Base-by-base conservation (phyloP, 2,888 invertebrate species). In the Latrodectus hesperus region DNA sequence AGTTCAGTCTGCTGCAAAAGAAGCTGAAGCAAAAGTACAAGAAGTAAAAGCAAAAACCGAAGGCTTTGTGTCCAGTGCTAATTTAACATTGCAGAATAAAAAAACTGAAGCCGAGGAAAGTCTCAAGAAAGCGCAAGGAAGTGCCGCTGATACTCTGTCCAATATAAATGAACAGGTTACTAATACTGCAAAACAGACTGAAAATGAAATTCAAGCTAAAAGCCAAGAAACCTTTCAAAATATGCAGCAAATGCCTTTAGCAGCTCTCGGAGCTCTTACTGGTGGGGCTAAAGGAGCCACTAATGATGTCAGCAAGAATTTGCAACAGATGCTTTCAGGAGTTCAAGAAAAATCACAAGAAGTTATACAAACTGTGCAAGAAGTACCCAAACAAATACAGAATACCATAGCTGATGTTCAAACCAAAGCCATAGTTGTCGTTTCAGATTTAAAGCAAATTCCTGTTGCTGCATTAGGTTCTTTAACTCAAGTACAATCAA, bases 381-480 rank as follows among this genome's bases (percentile, higher is more conserved):
- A 77, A 60, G 81, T 87, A 65, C 86, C 86, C 26, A 72, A 60
- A 17, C 76, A 87, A 68, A 80, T 80, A 49, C 86, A 87, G 17
- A 26, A 81, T 17, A 81, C 68, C 16, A 76, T 87, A 12, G 17
- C 72, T 38, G 72, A 87, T 26, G 86, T 87, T 9, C 76, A 81
- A 53, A 81, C 86, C 12, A 87, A 87, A 65, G 86, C 86, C 4
- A 71, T 72, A 49, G 86, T 73, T 17, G 53, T 81, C 9, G 38
- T 82, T 5, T 55, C 81, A 5, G 86, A 87, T 26, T 60, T 87
- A 26, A 81, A 80, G 64, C 81, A 87, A 55, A 72, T 87, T 17
- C 86, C 86, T 14, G 72, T 72, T 49, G 81, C 68, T 14, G 81
- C 86, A 14, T 26, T 77, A 17, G 86, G 77, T 14, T 72, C 86